These are phyloP conservation scores for Aphaenogaster rudis DNA, from an alignment of 1,140 invertebrate genomes.

Conservation along the genomic window DNA sequence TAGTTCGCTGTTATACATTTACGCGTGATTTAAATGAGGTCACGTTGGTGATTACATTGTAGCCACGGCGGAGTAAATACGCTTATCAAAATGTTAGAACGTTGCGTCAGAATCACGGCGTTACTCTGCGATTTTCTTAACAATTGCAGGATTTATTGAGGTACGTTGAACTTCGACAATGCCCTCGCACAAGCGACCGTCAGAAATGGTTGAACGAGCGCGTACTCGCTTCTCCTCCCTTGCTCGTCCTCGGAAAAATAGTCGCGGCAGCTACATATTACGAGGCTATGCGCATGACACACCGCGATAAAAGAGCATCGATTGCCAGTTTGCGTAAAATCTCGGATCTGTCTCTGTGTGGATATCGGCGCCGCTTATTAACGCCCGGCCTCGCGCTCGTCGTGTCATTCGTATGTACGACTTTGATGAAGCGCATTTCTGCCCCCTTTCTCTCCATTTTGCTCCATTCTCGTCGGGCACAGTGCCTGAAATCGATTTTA, in stretches of 20 bases:
- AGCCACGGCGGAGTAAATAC: not conserved
- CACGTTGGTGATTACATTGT: not conserved
- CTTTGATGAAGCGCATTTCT: not conserved
- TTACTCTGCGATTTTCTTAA: constrained; percentile 28
- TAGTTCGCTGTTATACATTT: not conserved
- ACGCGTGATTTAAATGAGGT: constrained; percentile 13
- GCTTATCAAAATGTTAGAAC: constrained; percentile 21
- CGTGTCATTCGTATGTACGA: not conserved
- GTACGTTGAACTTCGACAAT: constrained; percentile 45
- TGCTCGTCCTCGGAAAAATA: constrained; percentile 14
- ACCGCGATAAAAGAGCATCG: constrained; percentile 47
- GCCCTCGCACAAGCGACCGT: constrained; percentile 8
- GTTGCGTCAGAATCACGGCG: not conserved
- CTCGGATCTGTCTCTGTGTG: not conserved
- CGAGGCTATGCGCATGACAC: constrained; percentile 33
- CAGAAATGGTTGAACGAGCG: not conserved
- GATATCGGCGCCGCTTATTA: constrained; percentile 32
- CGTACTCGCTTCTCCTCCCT: not conserved
- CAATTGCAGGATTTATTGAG: constrained; percentile 38
- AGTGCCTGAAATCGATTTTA: not conserved
- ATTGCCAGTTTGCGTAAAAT: constrained; percentile 45
- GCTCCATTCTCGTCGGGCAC: not conserved
- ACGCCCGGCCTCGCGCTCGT: not conserved
- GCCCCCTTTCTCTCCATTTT: not conserved
- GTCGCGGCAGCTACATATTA: not conserved